Base-by-base conservation (phyloP, 1,140 invertebrate genomes). In the Drosophila chauvacae region DNA sequence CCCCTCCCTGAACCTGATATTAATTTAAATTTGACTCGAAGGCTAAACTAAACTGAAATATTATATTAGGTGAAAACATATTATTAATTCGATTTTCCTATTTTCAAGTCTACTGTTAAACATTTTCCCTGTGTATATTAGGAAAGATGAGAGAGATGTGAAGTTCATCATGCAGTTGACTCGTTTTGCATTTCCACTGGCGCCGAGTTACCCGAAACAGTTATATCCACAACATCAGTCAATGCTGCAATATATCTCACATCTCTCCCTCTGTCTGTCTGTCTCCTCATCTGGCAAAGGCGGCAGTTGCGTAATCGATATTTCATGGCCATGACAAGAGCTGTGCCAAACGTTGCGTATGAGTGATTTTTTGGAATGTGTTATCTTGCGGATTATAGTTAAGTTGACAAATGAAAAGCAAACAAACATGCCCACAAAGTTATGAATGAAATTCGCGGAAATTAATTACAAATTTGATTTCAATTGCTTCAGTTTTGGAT, bases 221-320 rank as follows among this genome's bases (percentile, higher is more conserved):
- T 61, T 71, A 68, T 65, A 75, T 75, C 64, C 80, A 72, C 58
- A 61, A 83, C 71, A 76, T 57, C 74, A 74, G 65, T 75, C 60
- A 66, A 59, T 69, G 77, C 28, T 72, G 75, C 56, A 51, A 44
- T 16, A 65, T 28, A 41, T 51, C 23, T 50, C 28, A 48, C 44
- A 75, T 42, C 26, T 20, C 20, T 10, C 16, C 28, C 48, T 16
- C 47, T n/a, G 14, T 28, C 50, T 35, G 47, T 48, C 47, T 48
- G 28, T 33, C n/a, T 18, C n/a, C 28, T 18, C n/a, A 37, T 44
- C 48, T 37, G 30, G 35, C 35, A 18, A 39, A 26, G 16, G 30
- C 41, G 28, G 41, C 65, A 66, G 73, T 88, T 82, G 74, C 78
- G 84, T 81, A 90, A 88, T 88, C 85, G 81, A 88, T 88, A 85